Base-by-base conservation (phyloP, 2,888 invertebrate genomes). In the Sinhomidia bicolor region DNA sequence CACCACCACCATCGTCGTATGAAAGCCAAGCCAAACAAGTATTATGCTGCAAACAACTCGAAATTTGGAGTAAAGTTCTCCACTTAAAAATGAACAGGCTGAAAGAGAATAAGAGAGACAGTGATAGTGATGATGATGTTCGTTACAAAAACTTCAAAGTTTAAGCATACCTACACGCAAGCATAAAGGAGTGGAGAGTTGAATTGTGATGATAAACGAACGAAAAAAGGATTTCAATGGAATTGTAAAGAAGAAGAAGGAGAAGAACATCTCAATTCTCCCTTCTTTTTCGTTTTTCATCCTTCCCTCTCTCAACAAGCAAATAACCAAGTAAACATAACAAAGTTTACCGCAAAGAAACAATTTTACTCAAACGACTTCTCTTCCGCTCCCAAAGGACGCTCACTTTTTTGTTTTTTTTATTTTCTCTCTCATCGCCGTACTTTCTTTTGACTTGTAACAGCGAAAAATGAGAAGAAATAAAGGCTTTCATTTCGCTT, bases 291-390 rank as follows among this genome's bases (percentile, higher is more conserved):
- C 54, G 17, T 20, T 36, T 23, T 54, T n/a, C 17, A 14, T 62
- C 62, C 60, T 6, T 14, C 3, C 62, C 29, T 29, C 62, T 82
- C 68, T 71, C 65, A 71, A 17, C 54, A 82, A 82, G 47, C 65
- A 62, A 68, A 68, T 17, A 68, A 41, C n/a, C 36, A 26, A 47
- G 54, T 54, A 41, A 57, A 83, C 71, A 71, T 74, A 71, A 54
- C 29, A 51, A 47, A 82, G n/a, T 44, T 54, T 60, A 83, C 83
- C 83, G 74, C 83, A 83, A 83, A 83, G 82, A 83, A 71, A 83
- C 83, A 83, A 74, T 83, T 83, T 68, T 57, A 20, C 57, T 51
- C 41, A 83, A 83, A 83, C 17, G 71, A 71, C 83, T 83, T 54
- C 82, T 47, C 47, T 54, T 26, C 74, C 14, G 17, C 26, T 83